These are phyloP conservation scores for Chloropsis cyanopogon DNA, from an alignment of 2,113 vertebrate genomes.

Conservation along the genomic window DNA sequence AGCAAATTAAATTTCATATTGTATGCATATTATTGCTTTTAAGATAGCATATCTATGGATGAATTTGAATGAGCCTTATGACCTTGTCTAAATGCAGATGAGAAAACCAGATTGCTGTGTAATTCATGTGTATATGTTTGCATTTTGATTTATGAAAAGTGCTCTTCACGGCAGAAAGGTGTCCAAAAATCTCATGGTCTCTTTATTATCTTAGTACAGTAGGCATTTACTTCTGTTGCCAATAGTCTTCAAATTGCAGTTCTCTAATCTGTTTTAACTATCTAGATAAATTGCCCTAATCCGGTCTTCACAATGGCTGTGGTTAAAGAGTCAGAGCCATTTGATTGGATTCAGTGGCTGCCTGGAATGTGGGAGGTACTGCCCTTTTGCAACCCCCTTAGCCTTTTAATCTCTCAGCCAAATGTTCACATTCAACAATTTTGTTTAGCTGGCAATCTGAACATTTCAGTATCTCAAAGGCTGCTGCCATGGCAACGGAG, in stretches of 20 bases:
- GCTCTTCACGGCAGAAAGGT: slow-evolving; percentile 20
- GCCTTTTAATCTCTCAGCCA: slow-evolving; percentile 88
- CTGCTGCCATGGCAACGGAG: slow-evolving; percentile 87
- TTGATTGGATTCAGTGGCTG: slow-evolving; percentile 84
- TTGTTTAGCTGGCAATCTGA: slow-evolving; percentile 86
- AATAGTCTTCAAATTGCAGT: slow-evolving; percentile 80
- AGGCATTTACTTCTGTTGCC: slow-evolving; percentile 79
- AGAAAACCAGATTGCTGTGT: not conserved
- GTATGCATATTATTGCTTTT: not conserved
- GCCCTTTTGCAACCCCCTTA: slow-evolving; percentile 83
- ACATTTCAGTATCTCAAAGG: slow-evolving; percentile 84
- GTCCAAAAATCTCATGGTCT: slow-evolving; percentile 58
- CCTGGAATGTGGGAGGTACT: slow-evolving; percentile 85
- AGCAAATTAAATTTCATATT: not conserved
- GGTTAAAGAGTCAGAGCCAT: slow-evolving; percentile 84
- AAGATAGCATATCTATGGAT: not conserved
- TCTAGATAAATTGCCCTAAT: slow-evolving; percentile 87
- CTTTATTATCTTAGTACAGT: slow-evolving; percentile 78
- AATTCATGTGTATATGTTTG: slow-evolving; percentile 1
- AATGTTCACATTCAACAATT: slow-evolving; percentile 90
- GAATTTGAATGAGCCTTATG: slow-evolving; percentile 35
- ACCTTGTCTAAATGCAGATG: slow-evolving; percentile 47
- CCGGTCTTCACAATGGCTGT: slow-evolving; percentile 80
- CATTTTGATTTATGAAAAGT: slow-evolving; percentile 28
- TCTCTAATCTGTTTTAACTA: slow-evolving; percentile 86